Evolutionary conservation across 2,888 invertebrate genomes (phyloP), one percentile per base, ranked within the genome.

Genomic region (Euplagia quadripunctaria): DNA sequence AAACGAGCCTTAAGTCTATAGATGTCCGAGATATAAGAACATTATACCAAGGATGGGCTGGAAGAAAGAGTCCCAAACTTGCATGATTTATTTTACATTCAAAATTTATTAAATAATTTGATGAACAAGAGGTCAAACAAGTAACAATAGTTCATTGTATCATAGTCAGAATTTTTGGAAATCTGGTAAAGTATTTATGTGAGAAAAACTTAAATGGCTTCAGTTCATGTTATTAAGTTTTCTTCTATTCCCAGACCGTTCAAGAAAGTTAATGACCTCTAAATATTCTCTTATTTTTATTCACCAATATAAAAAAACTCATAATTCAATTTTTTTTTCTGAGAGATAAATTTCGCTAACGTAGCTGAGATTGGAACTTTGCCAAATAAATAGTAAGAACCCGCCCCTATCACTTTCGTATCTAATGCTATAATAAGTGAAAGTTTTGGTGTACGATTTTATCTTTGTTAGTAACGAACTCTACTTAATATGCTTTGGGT

Each of bases 401-500:
- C 17, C 5, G 51, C 9, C 17, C 43, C 63, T 68, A 64, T 72
- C 52, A 55, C n/a, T n/a, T 66, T 58, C 43, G 55, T 68, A 64
- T 46, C 52, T 52, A 64, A 68, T 43, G 20, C 12, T 46, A 31
- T 46, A 63, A 72, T 72, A 64, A 52, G 31, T 55, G 12, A n/a
- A 68, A 68, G 49, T 71, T 64, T 64, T n/a, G 31, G 12, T 43
- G 17, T 12, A 31, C 31, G 63, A 20, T 96, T 96, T 65, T 51
- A 63, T 72, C 67, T 49, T 0, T 16, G 6, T 46, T 20, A n/a
- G 16, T 14, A 12, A 58, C 20, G 42, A 68, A 55, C 68, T 68
- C 41, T 58, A 61, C 68, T 58, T 20, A 68, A 68, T 68, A 46
- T 69, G 46, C 46, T 69, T 5, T 16, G n/a, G 43, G 14, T 55